Percentiles rank a stretch among this genome's conserved stretches.
Evolutionary conservation across 2,113 vertebrate genomes (phyloP).

Genomic region (Orthonyx spaldingii): DNA sequence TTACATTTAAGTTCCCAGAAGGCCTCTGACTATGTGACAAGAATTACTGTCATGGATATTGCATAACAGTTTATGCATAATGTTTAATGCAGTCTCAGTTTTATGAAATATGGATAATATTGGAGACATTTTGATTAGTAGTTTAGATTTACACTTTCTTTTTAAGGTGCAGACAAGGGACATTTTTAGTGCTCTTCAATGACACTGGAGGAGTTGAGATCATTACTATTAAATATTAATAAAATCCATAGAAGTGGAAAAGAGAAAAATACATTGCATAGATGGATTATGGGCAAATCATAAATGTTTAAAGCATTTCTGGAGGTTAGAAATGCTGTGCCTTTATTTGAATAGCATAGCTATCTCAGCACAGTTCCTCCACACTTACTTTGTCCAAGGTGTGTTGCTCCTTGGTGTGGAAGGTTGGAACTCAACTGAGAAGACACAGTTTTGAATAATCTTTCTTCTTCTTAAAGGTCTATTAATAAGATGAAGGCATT

Average conservation of each 20-base stretch:
- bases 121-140: neutral
- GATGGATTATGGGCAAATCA: neutral
- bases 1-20: constrained; percentile 4
- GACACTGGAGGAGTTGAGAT: neutral
- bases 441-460: neutral
- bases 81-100: neutral
- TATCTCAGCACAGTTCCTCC: neutral
- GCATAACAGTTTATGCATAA: neutral
- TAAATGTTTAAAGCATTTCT: neutral
- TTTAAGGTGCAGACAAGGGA: neutral
- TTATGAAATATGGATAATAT: neutral
- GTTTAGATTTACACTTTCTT: neutral
- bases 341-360: neutral
- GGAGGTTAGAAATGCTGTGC: neutral
- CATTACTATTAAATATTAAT: neutral
- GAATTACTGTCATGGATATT: neutral
- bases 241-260: neutral
- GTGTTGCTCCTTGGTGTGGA: neutral
- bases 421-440: neutral
- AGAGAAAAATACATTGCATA: neutral
- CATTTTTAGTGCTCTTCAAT: neutral
- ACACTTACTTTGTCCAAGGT: neutral
- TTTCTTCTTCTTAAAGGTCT: neutral
- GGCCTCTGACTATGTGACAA: neutral
- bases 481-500: neutral